Conservation (phyloP, 2,888 invertebrate genomes). For the Agrotis exclamationis region DNA sequence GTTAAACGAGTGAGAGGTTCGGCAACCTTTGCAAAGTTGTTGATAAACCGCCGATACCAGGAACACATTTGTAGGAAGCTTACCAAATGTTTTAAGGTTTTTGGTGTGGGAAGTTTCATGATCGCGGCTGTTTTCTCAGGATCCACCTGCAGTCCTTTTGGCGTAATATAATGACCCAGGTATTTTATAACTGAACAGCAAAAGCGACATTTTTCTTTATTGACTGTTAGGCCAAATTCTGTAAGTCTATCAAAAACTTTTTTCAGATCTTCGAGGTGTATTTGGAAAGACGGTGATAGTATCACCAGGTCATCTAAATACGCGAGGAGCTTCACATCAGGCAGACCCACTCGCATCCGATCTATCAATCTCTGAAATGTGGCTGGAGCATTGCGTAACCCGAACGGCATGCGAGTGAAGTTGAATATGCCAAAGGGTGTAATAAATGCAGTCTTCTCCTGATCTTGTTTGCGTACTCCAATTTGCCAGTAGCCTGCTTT, state of each 20-base stretch:
- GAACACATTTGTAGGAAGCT: conserved; percentile 2
- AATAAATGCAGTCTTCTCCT: background rate
- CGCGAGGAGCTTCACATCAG: conserved; percentile 3
- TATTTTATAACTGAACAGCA: too few relatives aligned
- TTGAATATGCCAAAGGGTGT: conserved; percentile 62
- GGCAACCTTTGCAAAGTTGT: background rate
- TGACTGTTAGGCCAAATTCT: too few relatives aligned
- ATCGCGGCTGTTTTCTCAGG: too few relatives aligned
- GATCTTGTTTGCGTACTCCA: background rate
- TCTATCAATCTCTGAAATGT: conserved; percentile 64
- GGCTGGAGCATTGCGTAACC: conserved; percentile 66
- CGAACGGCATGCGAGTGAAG: conserved; percentile 70
- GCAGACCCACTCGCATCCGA: conserved; percentile 2
- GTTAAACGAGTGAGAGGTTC: background rate
- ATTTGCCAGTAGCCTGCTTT: background rate
- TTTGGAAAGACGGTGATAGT: background rate
- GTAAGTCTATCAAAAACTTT: too few relatives aligned
- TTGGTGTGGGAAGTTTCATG: too few relatives aligned
- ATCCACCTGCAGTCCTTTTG: background rate
- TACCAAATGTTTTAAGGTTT: conserved; percentile 1
- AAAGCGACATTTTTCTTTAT: too few relatives aligned
- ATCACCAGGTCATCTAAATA: conserved; percentile 25
- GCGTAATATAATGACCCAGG: too few relatives aligned
- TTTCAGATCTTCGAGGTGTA: too few relatives aligned
- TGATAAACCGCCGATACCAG: background rate